Evolutionary conservation across 2,888 invertebrate species (phyloP).

Genomic region (Agrochola circellaris): DNA sequence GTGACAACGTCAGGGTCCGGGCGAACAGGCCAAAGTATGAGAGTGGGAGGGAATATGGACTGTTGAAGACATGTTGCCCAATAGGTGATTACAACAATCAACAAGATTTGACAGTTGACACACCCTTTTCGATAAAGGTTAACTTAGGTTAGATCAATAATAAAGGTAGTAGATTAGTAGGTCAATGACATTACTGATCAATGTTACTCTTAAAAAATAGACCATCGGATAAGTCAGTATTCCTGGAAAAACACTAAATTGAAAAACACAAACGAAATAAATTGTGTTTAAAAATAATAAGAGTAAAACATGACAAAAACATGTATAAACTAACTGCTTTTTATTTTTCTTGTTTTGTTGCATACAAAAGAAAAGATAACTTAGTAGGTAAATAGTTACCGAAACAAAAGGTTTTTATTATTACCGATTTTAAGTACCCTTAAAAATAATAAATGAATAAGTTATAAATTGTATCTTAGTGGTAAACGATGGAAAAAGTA

Average conservation of each 20-base stretch:
- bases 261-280: no score
- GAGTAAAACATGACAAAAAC: neutral
- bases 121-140: conserved; percentile 8
- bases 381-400: neutral
- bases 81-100: neutral
- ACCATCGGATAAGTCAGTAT: neutral
- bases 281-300: no score
- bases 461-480: neutral
- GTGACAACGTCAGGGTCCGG: no score
- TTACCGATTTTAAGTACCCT: neutral
- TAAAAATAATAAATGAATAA: conserved; percentile 9
- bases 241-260: no score
- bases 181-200: conserved; percentile 3
- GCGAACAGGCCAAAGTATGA: no score
- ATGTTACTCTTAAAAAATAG: neutral
- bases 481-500: neutral
- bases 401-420: conserved; percentile 14
- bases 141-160: no score
- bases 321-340: neutral
- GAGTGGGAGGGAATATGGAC: no score
- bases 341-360: conserved; percentile 28
- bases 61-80: no score
- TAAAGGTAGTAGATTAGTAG: neutral
- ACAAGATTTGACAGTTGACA: conserved; percentile 7
- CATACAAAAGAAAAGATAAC: neutral